Conservation (phyloP, 2,888 invertebrate species). For the Prosopocoilus inquinatus region DNA sequence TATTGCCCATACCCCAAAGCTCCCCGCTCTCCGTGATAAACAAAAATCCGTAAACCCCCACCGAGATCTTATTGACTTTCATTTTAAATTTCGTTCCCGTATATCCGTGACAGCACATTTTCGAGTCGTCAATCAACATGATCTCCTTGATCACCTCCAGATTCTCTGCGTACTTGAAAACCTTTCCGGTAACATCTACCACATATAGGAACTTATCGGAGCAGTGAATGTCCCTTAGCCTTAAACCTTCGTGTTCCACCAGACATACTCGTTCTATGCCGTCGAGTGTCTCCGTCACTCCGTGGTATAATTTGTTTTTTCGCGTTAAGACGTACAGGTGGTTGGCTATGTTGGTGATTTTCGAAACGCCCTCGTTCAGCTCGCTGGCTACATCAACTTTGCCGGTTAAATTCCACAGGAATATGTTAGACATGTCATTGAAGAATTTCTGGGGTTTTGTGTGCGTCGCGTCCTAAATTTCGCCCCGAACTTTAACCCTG, state of each 20-base stretch:
- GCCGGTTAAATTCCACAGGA: constrained; percentile 39
- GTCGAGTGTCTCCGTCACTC: constrained; percentile 40
- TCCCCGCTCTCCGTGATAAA: constrained; percentile 67
- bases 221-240: constrained; percentile 63
- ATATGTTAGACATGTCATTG: constrained; percentile 18
- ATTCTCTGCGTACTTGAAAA: constrained; percentile 57
- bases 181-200: constrained; percentile 61
- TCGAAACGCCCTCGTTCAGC: constrained; percentile 43
- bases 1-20: constrained; percentile 67
- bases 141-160: constrained; percentile 62
- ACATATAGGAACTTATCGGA: constrained; percentile 60
- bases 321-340: constrained; percentile 51
- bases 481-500: too few species aligned
- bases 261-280: constrained; percentile 50
- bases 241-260: constrained; percentile 54
- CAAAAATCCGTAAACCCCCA: constrained; percentile 62
- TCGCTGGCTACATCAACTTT: constrained; percentile 39
- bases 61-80: constrained; percentile 62
- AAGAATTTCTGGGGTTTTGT: neutral
- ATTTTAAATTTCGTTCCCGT: constrained; percentile 59
- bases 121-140: constrained; percentile 61
- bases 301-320: constrained; percentile 50
- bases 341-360: constrained; percentile 50
- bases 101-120: constrained; percentile 66
- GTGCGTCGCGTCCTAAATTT: too few species aligned